Percentiles rank a stretch among this genome's conserved stretches.
These are phyloP conservation scores for Belonocnema kinseyi DNA, from an alignment of 1,140 invertebrate genomes.

Conservation along the genomic window DNA sequence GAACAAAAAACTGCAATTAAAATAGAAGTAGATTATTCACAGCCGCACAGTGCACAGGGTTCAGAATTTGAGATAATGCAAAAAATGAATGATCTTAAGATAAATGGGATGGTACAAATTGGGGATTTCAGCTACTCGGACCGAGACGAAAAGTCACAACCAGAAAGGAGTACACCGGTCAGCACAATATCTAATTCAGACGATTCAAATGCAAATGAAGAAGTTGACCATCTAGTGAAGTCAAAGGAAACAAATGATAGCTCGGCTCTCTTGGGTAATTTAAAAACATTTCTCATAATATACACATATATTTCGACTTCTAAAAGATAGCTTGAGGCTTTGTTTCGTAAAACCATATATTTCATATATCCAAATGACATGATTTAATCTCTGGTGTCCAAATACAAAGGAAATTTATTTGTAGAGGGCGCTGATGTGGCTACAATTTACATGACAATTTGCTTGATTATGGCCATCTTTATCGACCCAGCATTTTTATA, in stretches of 20 bases:
- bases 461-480: too few species aligned
- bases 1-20: slow-evolving; percentile 65
- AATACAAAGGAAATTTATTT: too few species aligned
- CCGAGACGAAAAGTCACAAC: slow-evolving; percentile 65
- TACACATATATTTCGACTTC: too few species aligned
- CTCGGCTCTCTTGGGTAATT: slow-evolving; percentile 66
- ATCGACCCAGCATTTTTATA: too few species aligned
- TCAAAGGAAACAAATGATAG: slow-evolving; percentile 64
- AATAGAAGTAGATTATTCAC: slow-evolving; percentile 60
- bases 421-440: too few species aligned
- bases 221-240: slow-evolving; percentile 61
- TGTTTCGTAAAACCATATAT: too few species aligned
- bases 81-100: slow-evolving; percentile 66
- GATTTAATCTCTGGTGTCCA: too few species aligned
- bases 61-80: slow-evolving; percentile 61
- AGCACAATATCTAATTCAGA: slow-evolving; percentile 71
- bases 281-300: slow-evolving; percentile 22
- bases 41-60: slow-evolving; percentile 49
- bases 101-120: slow-evolving; percentile 65
- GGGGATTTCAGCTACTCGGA: slow-evolving; percentile 61
- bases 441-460: too few species aligned
- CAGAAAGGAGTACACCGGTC: slow-evolving; percentile 70
- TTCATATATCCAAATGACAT: too few species aligned
- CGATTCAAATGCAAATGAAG: slow-evolving; percentile 66
- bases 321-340: too few species aligned